phyloP scores from a whole-genome alignment of 2,797 vertebrate species.

The Phalanger gymnotis region DNA sequence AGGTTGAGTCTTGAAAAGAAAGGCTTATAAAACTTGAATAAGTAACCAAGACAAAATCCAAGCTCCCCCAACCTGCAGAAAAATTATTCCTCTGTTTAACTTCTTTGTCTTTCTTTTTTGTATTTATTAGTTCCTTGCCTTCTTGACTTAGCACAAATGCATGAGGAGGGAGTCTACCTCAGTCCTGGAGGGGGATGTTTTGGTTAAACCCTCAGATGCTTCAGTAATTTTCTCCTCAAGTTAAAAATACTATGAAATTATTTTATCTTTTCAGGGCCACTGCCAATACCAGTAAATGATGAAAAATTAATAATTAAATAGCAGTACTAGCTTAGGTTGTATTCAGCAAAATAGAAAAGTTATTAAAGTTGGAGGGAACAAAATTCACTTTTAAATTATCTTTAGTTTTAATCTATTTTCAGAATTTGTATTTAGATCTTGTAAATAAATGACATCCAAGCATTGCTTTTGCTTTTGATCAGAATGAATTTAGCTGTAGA shows the following conservation, averaged over 20 bases:
- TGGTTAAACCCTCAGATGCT: not conserved
- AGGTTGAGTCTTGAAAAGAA: not conserved
- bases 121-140: not conserved
- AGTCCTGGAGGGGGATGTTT: not conserved
- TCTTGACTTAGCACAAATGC: not conserved
- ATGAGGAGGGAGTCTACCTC: not conserved
- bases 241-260: slow-evolving; percentile 19
- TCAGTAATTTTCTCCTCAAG: not conserved
- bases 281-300: not conserved
- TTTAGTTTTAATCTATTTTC: not conserved
- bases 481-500: not conserved
- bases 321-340: not conserved
- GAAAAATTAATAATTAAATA: slow-evolving; percentile 19
- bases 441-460: not conserved
- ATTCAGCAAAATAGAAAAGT: slow-evolving; percentile 1
- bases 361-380: slow-evolving; percentile 12
- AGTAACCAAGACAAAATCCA: not conserved
- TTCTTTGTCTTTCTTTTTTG: not conserved
- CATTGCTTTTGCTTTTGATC: not conserved
- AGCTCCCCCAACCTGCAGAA: not conserved
- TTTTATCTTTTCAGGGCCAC: not conserved
- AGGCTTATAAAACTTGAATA: not conserved
- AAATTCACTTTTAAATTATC: not conserved
- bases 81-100: not conserved
- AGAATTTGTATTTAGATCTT: not conserved